Evolutionary conservation across 2,113 vertebrate species (phyloP).

Genomic region (Chaetops frenatus): DNA sequence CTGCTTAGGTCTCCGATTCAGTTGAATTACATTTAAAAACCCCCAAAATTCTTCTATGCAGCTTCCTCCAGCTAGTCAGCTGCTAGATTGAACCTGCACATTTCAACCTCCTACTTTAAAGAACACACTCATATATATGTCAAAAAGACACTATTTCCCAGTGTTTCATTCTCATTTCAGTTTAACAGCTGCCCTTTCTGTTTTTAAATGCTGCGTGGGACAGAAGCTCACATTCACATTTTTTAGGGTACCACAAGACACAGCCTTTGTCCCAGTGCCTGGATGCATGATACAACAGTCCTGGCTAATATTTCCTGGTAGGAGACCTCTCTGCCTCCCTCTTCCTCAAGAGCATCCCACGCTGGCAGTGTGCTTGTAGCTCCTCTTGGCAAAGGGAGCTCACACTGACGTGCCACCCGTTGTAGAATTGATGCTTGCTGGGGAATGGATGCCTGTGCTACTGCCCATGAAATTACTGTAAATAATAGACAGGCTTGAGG

Average conservation of each 20-base stretch:
- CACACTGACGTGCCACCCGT: accelerated
- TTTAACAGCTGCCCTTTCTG: background rate
- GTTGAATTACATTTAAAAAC: background rate
- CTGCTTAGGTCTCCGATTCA: background rate
- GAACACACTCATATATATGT: background rate
- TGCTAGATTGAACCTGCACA: background rate
- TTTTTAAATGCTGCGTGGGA: background rate
- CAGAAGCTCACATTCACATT: background rate
- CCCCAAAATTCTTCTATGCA: background rate
- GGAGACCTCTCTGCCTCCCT: background rate
- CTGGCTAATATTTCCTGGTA: background rate
- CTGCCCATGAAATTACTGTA: background rate
- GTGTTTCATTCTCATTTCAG: background rate
- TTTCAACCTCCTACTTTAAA: background rate
- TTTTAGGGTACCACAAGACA: background rate
- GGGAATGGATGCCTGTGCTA: background rate
- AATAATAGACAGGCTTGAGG: background rate
- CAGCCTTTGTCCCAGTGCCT: background rate
- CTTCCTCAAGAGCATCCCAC: background rate
- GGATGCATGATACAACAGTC: background rate
- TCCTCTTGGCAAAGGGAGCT: background rate
- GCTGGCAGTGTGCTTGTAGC: background rate
- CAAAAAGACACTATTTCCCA: background rate
- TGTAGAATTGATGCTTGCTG: background rate
- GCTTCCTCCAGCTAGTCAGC: background rate